Percentiles rank a stretch among this genome's conserved stretches.
Evolutionary conservation across 2,888 invertebrate genomes (phyloP).

Genomic region (Drosophila birchii): DNA sequence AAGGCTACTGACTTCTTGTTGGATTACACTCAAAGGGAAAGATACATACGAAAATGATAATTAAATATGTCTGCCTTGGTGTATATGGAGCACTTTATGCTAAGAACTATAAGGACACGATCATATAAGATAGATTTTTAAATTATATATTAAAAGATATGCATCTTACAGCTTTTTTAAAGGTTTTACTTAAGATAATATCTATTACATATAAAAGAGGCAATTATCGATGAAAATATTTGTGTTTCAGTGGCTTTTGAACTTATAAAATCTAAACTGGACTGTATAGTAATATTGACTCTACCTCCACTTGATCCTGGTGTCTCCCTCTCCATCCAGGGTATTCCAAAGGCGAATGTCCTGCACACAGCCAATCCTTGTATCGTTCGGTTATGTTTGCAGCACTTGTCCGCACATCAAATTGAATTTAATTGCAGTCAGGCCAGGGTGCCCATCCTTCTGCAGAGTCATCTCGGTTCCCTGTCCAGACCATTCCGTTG

Average conservation of each 20-base stretch:
- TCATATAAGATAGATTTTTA: neutral
- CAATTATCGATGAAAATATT: neutral
- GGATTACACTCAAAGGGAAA: neutral
- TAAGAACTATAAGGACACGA: neutral
- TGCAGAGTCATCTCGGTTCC: neutral
- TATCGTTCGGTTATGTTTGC: slow-evolving; percentile 38
- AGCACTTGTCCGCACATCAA: slow-evolving; percentile 56
- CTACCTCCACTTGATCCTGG: neutral
- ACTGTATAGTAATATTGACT: neutral
- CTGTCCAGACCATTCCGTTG: slow-evolving; percentile 4
- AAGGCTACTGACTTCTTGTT: neutral
- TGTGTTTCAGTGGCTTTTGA: neutral
- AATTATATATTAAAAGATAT: neutral
- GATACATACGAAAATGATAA: neutral
- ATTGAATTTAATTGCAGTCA: slow-evolving; percentile 76
- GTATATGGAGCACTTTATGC: neutral
- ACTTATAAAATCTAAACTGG: neutral
- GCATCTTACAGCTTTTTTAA: neutral
- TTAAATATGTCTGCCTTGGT: neutral
- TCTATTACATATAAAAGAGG: neutral
- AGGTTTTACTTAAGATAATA: neutral
- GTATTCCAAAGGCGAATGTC: slow-evolving; percentile 19
- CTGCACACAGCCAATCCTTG: neutral
- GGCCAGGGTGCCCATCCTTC: slow-evolving; percentile 7
- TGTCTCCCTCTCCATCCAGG: neutral